phyloP scores from a whole-genome alignment of 30 jellyfish, hydroid and myxozoan genomes.

The Aurelia aurita complex sp. Pacific region DNA sequence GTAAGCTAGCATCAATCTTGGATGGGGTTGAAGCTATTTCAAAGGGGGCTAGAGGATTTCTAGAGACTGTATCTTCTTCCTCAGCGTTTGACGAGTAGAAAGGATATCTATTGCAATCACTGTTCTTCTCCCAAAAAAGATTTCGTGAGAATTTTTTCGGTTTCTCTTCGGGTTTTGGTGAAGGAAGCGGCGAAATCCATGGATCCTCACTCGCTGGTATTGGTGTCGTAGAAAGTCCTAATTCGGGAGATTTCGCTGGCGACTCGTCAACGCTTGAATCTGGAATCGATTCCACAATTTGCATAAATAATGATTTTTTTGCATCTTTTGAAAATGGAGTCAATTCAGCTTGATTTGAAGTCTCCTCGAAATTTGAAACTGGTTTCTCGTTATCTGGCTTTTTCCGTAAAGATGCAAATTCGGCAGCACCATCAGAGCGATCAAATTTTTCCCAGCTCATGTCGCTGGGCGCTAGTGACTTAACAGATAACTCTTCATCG shows the following conservation, averaged over 20 bases:
- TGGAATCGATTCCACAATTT: neutral
- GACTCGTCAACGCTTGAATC: neutral
- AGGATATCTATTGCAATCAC: slow-evolving; percentile 18
- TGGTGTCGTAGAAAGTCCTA: no score
- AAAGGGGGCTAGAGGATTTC: neutral
- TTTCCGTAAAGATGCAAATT: neutral
- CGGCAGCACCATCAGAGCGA: slow-evolving; percentile 31
- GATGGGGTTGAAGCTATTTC: no score
- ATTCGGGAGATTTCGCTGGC: no score
- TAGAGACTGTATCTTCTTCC: neutral
- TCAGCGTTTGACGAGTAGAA: slow-evolving; percentile 20
- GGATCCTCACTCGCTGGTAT: neutral
- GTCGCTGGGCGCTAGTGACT: neutral
- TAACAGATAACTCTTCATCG: no score
- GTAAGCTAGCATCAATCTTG: neutral
- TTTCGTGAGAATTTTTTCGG: slow-evolving; percentile 1
- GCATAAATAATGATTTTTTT: neutral
- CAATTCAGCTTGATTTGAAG: neutral
- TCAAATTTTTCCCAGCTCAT: slow-evolving; percentile 46
- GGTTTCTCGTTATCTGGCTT: neutral
- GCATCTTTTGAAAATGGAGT: neutral
- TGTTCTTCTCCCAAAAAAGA: slow-evolving; percentile 49
- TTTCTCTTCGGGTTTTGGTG: slow-evolving; percentile 20
- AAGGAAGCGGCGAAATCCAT: slow-evolving; percentile 39
- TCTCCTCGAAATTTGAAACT: no score